Evolutionary conservation across 2,113 vertebrate genomes (phyloP).

Genomic region (Okapia johnstoni): DNA sequence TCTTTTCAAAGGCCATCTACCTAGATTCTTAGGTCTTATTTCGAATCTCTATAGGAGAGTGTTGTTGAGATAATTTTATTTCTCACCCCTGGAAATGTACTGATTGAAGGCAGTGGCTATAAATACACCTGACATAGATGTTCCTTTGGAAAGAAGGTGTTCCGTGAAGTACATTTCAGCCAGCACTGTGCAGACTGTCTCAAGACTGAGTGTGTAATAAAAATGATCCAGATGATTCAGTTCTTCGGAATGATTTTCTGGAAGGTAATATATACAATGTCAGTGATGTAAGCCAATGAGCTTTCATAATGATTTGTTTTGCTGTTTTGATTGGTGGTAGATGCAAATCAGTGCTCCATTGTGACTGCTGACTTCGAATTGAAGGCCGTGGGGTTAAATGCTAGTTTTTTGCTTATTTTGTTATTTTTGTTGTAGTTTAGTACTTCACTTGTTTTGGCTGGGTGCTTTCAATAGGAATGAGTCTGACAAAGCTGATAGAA

Average conservation of each 20-base stretch:
- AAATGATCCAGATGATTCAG: conserved; percentile 22
- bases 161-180: not conserved
- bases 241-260: not conserved
- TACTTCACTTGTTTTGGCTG: conserved; percentile 16
- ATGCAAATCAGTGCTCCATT: not conserved
- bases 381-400: not conserved
- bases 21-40: conserved; percentile 70
- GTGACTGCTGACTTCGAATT: not conserved
- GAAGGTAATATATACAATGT: not conserved
- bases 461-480: not conserved
- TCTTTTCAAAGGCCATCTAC: conserved; percentile 73
- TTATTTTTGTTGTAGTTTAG: not conserved
- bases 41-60: conserved; percentile 7
- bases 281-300: conserved; percentile 5
- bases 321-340: not conserved
- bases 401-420: not conserved
- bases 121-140: conserved; percentile 62
- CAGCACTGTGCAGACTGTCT: not conserved
- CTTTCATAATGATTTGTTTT: conserved; percentile 40
- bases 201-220: conserved; percentile 33
- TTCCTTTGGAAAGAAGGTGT: conserved; percentile 41
- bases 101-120: conserved; percentile 51
- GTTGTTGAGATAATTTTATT: conserved; percentile 51
- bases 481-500: not conserved
- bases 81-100: conserved; percentile 28